Evolutionary conservation across 1,140 invertebrate genomes (phyloP).

Genomic region (Eriocheir sinensis): DNA sequence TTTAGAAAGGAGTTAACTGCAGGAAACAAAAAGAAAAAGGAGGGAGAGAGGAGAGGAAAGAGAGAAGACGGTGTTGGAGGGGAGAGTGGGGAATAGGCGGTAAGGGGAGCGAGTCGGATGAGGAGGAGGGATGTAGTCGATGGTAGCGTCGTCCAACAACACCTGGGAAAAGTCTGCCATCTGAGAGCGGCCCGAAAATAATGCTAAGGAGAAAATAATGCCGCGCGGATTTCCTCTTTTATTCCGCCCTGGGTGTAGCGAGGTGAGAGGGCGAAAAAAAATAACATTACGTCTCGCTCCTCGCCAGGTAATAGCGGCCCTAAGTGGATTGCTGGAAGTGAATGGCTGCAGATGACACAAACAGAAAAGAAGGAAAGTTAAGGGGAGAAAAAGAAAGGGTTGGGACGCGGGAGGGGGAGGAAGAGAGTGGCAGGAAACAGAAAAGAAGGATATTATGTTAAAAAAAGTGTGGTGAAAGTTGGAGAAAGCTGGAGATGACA

Average conservation of each 20-base stretch:
- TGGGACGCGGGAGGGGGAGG: too few species aligned
- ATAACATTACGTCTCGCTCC: background rate
- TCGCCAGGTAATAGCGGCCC: background rate
- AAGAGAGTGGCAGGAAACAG: background rate
- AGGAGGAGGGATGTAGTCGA: background rate
- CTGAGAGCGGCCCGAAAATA: background rate
- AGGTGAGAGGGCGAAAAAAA: background rate
- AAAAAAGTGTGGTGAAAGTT: too few species aligned
- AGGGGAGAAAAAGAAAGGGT: too few species aligned
- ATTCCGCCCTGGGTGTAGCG: background rate
- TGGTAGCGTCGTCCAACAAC: background rate
- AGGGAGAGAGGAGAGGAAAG: background rate
- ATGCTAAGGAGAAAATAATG: conserved; percentile 16
- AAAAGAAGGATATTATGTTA: background rate
- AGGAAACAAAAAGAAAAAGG: background rate
- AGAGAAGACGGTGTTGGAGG: background rate
- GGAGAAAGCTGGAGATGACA: too few species aligned
- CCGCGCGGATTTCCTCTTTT: background rate
- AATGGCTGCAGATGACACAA: background rate
- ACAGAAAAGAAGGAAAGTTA: too few species aligned
- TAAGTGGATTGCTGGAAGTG: background rate
- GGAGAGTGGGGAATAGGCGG: background rate
- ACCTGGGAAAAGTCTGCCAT: background rate
- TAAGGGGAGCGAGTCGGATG: background rate
- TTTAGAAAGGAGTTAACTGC: too few species aligned